Base-by-base conservation (phyloP, 92 coral and sea anemone genomes). In the Epizoanthus rinbou region DNA sequence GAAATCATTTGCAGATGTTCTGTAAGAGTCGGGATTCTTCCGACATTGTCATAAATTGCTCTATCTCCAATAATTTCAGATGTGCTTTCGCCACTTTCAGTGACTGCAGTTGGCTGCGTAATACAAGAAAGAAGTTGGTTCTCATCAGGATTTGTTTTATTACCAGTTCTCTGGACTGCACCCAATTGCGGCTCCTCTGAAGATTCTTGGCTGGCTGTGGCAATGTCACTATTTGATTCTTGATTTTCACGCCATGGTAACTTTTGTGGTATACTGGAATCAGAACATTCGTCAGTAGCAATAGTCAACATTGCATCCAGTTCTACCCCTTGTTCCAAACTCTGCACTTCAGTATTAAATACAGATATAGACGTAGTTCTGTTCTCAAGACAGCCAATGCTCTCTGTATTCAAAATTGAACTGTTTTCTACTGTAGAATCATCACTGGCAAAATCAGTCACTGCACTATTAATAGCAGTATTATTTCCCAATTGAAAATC, bases 1-100 rank as follows among this genome's bases (percentile, higher is more conserved):
- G 82, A 59, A 43, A 78, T 78, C 35, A 43, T n/a, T 6, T 78
- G 71, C n/a, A 78, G 57, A 7, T 78, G 58, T 8, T 62, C 57
- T 19, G 43, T 69, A 62, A 78, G 82, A 19, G 71, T 24, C 43
- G 22, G 71, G 58, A 78, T 21, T 78, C 60, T 71, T 62, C 64
- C 69, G 1, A 54, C 18, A 10, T 75, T 54, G 43, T 76, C 33
- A 76, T n/a, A 35, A 41, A 21, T 39, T 37, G 1, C 54, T 39
- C 41, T 65, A 57, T 57, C 59, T 75, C 17, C 15, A 58, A 52
- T 33, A 23, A 23, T 19, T 22, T 62, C 82, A 13, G 37, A 33
- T 21, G 23, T 35, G 2, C 39, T 13, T 62, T 60, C 58, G 39
- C 21, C 14, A 1, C 45, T 63, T 3, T 23, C 17, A 43, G 6